Evolutionary conservation across 1,140 invertebrate genomes (phyloP).

Genomic region (Mylabris phalerata): DNA sequence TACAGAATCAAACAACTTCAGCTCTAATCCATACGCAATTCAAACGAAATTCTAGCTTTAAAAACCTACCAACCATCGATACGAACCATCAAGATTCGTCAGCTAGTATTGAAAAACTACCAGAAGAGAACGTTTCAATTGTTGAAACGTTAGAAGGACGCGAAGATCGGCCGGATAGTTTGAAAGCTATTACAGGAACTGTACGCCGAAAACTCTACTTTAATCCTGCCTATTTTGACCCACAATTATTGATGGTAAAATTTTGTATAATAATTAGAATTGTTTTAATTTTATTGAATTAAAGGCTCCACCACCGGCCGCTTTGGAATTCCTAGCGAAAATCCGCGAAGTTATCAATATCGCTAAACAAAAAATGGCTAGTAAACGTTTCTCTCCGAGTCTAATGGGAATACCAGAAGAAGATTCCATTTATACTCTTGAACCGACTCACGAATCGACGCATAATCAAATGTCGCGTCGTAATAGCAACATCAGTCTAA

Average conservation of each 20-base stretch:
- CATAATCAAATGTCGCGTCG: constrained; percentile 42
- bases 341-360: constrained; percentile 82
- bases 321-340: constrained; percentile 77
- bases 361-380: constrained; percentile 77
- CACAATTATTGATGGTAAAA: constrained; percentile 71
- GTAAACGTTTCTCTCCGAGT: constrained; percentile 71
- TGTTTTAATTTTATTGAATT: constrained; percentile 24
- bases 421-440: constrained; percentile 46
- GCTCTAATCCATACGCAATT: constrained; percentile 58
- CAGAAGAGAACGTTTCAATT: constrained; percentile 75
- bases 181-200: constrained; percentile 52
- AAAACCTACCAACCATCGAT: constrained; percentile 13
- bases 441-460: constrained; percentile 41
- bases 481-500: constrained; percentile 49
- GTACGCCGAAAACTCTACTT: constrained; percentile 75
- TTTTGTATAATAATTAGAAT: constrained; percentile 12
- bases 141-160: constrained; percentile 65
- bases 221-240: constrained; percentile 82
- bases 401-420: constrained; percentile 77
- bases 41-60: background rate
- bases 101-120: constrained; percentile 58
- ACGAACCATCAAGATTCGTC: constrained; percentile 43
- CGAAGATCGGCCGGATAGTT: constrained; percentile 54
- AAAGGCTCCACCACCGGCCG: constrained; percentile 76
- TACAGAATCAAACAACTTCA: constrained; percentile 56